Base-by-base conservation (phyloP, 2,113 vertebrate genomes). In the Sus scrofa region DNA sequence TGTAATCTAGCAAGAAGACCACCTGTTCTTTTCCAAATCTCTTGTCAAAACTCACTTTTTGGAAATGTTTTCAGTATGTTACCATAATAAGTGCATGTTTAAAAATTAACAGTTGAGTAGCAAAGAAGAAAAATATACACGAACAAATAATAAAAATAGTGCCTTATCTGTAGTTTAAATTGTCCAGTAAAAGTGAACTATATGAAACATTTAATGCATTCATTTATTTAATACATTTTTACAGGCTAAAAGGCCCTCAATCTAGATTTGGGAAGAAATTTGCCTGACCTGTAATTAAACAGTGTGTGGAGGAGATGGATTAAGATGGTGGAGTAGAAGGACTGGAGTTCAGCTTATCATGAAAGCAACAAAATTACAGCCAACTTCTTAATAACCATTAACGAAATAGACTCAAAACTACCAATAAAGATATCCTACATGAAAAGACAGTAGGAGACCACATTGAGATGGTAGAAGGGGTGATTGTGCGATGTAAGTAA, bases 261-360 rank as follows among this genome's bases (percentile, higher is more conserved):
- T 68, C n/a, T 95, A 86, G 32, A 34, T 88, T 81, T 50, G 68
- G 22, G 18, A 92, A 91, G n/a, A 87, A 52, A 85, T 84, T 83
- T 60, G 10, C 7, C 7, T 87, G 22, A 83, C 20, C 20, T 77
- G 1, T 9, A 83, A 44, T 86, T 18, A 96, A 88, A 54, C 1
- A 86, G 12, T 44, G 44, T 44, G 44, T 44, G 44, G 44, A 44
- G 44, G 44, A 44, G 44, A 44, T 8, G 8, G 44, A 44, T 44
- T 44, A 44, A 44, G 44, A 44, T 44, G 44, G 44, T 44, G 44
- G 44, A 44, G 44, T 44, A 44, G 44, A 44, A 44, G 44, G 44
- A 44, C 44, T 44, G 44, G 44, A 44, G 44, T 8, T 44, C 44
- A 44, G 5, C 44, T 44, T 44, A 4, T 44, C 44, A 44, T 44